Evolutionary conservation across 2,113 vertebrate species (phyloP).

Genomic region (Glaucidium brasilianum): DNA sequence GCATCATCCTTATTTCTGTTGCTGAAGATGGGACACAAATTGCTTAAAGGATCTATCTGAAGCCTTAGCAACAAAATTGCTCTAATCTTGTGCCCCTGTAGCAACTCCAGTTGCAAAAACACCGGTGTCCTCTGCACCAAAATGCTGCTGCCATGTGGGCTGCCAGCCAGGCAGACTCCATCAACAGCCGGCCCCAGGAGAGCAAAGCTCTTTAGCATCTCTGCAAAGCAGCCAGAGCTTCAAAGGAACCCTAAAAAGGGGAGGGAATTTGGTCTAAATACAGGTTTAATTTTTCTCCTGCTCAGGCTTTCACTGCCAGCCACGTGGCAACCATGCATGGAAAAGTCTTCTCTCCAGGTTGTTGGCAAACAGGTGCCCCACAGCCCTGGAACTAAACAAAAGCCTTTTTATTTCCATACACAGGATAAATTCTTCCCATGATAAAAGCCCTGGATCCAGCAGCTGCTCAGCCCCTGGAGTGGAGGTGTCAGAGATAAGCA

Average conservation of each 20-base stretch:
- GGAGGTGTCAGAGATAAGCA: neutral
- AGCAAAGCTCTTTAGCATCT: neutral
- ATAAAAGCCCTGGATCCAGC: neutral
- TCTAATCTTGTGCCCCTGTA: neutral
- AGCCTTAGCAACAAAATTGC: neutral
- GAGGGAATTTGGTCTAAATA: neutral
- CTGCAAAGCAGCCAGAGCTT: neutral
- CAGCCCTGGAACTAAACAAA: neutral
- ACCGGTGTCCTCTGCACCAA: rapidly evolving
- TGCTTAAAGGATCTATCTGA: neutral
- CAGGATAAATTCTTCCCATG: neutral
- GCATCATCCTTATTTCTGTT: neutral
- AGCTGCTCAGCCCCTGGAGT: neutral
- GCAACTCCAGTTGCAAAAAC: neutral
- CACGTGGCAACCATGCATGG: neutral
- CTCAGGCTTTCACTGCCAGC: neutral
- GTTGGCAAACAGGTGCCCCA: neutral
- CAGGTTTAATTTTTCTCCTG: neutral
- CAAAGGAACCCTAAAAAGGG: neutral
- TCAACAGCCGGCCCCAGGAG: neutral
- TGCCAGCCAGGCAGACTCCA: neutral
- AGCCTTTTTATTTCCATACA: neutral
- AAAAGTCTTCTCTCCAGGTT: neutral
- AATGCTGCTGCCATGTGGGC: neutral
- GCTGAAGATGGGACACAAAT: neutral